Evolutionary conservation across 1,140 invertebrate genomes (phyloP).

Genomic region (Medauroidea extradentata): DNA sequence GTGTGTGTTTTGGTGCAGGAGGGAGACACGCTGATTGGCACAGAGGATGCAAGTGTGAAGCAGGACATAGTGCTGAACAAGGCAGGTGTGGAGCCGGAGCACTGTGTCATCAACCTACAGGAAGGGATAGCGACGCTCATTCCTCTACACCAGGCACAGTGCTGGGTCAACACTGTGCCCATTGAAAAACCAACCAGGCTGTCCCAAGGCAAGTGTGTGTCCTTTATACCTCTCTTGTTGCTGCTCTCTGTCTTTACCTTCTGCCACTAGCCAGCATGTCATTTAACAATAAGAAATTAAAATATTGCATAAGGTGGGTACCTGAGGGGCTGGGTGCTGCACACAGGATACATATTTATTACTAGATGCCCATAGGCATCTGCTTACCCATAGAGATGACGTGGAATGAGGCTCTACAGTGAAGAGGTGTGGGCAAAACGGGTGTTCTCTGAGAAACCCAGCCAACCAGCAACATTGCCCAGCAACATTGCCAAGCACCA

Average conservation of each 20-base stretch:
- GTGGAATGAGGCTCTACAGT: too few species aligned
- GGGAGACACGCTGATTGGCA: conserved; percentile 71
- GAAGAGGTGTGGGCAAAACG: too few species aligned
- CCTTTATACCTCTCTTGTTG: not conserved
- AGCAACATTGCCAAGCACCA: too few species aligned
- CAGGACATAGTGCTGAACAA: conserved; percentile 77
- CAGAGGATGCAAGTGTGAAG: conserved; percentile 56
- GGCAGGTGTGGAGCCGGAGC: conserved; percentile 73
- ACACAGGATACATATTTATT: too few species aligned
- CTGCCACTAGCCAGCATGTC: too few species aligned
- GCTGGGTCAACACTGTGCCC: conserved; percentile 77
- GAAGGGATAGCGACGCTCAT: conserved; percentile 71
- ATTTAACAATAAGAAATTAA: too few species aligned
- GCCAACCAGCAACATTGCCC: too few species aligned
- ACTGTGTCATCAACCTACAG: conserved; percentile 72
- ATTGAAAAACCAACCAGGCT: conserved; percentile 69
- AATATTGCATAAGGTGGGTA: too few species aligned
- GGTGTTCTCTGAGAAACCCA: too few species aligned
- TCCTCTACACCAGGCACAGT: conserved; percentile 65
- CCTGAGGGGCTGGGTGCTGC: too few species aligned
- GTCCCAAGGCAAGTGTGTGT: conserved; percentile 58
- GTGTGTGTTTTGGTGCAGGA: conserved; percentile 49
- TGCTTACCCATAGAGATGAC: too few species aligned
- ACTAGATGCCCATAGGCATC: too few species aligned
- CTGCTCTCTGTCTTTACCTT: conserved; percentile 2